Conservation (phyloP, 1,140 invertebrate genomes). For the Zaprionus tsacasi region DNA sequence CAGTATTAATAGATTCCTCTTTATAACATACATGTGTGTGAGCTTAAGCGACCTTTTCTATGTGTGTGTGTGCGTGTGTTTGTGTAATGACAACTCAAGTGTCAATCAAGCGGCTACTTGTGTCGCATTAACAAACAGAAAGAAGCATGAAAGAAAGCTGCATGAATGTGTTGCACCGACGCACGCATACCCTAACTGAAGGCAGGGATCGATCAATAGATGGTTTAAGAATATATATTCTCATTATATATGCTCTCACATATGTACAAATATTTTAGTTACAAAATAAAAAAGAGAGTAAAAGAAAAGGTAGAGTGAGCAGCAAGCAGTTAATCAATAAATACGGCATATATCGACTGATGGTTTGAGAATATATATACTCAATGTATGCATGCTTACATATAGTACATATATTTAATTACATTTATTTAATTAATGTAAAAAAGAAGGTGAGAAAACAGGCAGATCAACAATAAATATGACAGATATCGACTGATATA, state of each 20-base stretch:
- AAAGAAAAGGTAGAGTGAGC: too few relatives aligned
- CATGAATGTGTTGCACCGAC: neutral
- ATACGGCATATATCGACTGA: neutral
- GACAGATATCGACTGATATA: too few relatives aligned
- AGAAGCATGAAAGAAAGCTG: constrained; percentile 13
- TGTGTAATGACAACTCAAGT: constrained; percentile 63
- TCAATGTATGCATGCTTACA: too few relatives aligned
- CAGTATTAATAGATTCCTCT: neutral
- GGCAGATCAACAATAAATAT: too few relatives aligned
- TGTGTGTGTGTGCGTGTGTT: constrained; percentile 4
- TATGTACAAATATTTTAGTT: too few relatives aligned
- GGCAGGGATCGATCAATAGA: neutral
- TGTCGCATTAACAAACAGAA: constrained; percentile 61
- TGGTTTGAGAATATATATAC: neutral
- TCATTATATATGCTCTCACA: neutral
- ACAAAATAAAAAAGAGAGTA: too few relatives aligned
- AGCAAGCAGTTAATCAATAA: too few relatives aligned
- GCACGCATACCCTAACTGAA: neutral
- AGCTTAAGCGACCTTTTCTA: neutral
- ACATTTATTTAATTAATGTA: too few relatives aligned
- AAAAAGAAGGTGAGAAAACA: too few relatives aligned
- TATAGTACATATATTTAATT: too few relatives aligned
- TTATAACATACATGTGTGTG: neutral
- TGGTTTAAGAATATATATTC: neutral
- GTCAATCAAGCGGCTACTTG: constrained; percentile 71